A percentile compares a stretch with the other conserved stretches of the same genome.
These are phyloP conservation scores for Dione juno DNA, from an alignment of 2,888 invertebrate genomes.

Conservation along the genomic window DNA sequence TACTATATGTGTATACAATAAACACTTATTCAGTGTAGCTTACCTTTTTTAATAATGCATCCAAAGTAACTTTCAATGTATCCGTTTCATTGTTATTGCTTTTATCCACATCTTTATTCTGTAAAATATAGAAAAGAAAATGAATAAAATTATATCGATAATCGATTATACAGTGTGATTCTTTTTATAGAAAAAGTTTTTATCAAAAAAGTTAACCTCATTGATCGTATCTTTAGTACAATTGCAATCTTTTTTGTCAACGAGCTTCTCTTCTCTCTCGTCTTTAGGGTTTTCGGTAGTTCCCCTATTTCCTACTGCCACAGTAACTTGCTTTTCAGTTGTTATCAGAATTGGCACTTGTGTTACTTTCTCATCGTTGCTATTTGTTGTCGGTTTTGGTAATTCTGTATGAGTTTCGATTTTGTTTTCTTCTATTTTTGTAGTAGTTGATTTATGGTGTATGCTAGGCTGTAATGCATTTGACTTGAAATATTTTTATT, in stretches of 20 bases:
- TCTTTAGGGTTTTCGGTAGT: not conserved
- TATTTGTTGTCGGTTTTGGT: constrained; percentile 2
- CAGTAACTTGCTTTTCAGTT: not conserved
- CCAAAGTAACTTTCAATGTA: constrained; percentile 26
- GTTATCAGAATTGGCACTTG: not conserved
- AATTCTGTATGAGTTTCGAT: not conserved
- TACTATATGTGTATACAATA: no score
- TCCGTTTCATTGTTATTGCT: constrained; percentile 13
- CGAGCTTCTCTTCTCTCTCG: not conserved
- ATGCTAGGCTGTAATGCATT: not conserved
- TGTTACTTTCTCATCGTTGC: not conserved
- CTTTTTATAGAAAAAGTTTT: not conserved
- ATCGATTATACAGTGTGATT: not conserved
- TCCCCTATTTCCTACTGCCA: not conserved
- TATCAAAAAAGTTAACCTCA: not conserved
- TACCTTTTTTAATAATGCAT: constrained; percentile 40
- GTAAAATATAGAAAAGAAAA: constrained; percentile 14
- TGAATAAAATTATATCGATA: not conserved
- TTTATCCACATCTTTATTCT: constrained; percentile 16
- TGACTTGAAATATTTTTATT: not conserved
- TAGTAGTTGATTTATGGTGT: not conserved
- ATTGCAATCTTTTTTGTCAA: not conserved
- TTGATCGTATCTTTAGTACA: constrained; percentile 2
- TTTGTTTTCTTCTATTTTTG: not conserved
- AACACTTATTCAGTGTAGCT: no score